Evolutionary conservation across 2,888 invertebrate genomes (phyloP).

Genomic region (Lydus trimaculatus): DNA sequence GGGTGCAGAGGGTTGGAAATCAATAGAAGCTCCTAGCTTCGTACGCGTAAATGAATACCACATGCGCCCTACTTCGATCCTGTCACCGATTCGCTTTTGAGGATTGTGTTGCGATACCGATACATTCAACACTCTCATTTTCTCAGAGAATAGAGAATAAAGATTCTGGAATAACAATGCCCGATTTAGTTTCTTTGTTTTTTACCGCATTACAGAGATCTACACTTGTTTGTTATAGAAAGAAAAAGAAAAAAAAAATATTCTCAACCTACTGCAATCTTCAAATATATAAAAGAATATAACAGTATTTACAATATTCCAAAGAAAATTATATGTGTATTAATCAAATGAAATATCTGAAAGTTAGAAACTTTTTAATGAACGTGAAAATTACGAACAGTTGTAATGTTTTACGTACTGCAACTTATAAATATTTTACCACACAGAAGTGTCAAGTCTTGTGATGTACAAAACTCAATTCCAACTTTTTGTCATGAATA

Average conservation of each 20-base stretch:
- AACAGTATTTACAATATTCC: neutral
- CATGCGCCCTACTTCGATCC: slow-evolving; percentile 51
- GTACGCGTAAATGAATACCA: slow-evolving; percentile 55
- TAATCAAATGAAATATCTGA: slow-evolving; percentile 23
- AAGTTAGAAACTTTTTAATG: slow-evolving; percentile 31
- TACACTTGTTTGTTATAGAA: neutral
- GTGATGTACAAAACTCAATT: slow-evolving; percentile 35
- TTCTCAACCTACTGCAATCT: neutral
- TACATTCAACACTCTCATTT: slow-evolving; percentile 41
- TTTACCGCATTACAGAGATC: slow-evolving; percentile 15
- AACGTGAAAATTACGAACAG: slow-evolving; percentile 33
- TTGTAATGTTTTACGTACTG: slow-evolving; percentile 34
- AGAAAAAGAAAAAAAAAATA: neutral
- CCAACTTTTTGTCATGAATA: slow-evolving; percentile 34
- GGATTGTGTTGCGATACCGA: slow-evolving; percentile 41
- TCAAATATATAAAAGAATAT: neutral
- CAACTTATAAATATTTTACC: slow-evolving; percentile 35
- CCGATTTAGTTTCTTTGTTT: slow-evolving; percentile 29
- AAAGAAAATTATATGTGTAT: too few species aligned
- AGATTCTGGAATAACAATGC: slow-evolving; percentile 37
- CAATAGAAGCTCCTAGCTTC: slow-evolving; percentile 50
- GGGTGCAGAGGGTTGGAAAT: slow-evolving; percentile 48
- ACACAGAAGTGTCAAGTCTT: slow-evolving; percentile 32
- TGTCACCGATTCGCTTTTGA: slow-evolving; percentile 45
- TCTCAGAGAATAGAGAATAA: slow-evolving; percentile 35